These are phyloP conservation scores for Chorisops tibialis DNA, from an alignment of 2,888 invertebrate species.

Conservation along the genomic window DNA sequence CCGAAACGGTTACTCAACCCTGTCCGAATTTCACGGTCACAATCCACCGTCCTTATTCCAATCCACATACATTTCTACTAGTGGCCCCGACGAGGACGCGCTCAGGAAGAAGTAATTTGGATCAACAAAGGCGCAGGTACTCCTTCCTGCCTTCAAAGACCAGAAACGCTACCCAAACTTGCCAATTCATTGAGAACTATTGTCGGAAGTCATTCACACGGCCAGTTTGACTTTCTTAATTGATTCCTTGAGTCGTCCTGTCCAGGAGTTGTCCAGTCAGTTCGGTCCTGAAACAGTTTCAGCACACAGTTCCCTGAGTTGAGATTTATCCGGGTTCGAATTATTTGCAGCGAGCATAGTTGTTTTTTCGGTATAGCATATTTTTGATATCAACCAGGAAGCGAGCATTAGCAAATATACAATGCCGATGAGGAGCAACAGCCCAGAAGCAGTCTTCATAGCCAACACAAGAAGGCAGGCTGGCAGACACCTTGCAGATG, in stretches of 20 bases:
- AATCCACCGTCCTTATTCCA: not conserved
- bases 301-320: too few relatives aligned
- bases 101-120: conserved; percentile 21
- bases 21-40: conserved; percentile 19
- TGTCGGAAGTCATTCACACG: conserved; percentile 20
- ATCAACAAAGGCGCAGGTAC: conserved; percentile 15
- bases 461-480: not conserved
- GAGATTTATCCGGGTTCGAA: too few relatives aligned
- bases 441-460: not conserved
- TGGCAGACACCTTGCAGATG: conserved; percentile 1
- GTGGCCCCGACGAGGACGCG: not conserved
- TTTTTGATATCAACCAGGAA: too few relatives aligned
- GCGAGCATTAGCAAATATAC: not conserved
- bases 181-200: conserved; percentile 23
- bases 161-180: not conserved
- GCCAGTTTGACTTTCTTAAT: conserved; percentile 4
- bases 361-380: too few relatives aligned
- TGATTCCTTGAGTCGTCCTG: not conserved
- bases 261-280: not conserved
- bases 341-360: too few relatives aligned
- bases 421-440: not conserved
- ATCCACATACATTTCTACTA: too few relatives aligned
- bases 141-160: conserved; percentile 9
- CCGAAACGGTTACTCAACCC: not conserved
- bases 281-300: not conserved